Evolutionary conservation across 1,140 invertebrate species (phyloP).

Genomic region (Drosophila setifemur): DNA sequence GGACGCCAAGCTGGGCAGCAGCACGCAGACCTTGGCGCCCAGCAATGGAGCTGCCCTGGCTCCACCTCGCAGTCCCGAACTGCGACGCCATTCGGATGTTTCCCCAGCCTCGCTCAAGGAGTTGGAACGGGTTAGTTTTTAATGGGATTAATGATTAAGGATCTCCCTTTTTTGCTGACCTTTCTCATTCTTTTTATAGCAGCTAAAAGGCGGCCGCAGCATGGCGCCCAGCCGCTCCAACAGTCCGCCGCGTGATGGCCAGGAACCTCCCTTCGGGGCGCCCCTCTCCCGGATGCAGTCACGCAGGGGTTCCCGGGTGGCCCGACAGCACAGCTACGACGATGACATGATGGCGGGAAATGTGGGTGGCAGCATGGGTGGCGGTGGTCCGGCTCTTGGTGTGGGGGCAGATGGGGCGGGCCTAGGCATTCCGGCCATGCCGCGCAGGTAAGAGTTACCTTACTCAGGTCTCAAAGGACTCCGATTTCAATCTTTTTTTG

Average conservation of each 20-base stretch:
- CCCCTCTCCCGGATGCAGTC: conserved; percentile 82
- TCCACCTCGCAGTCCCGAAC: conserved; percentile 90
- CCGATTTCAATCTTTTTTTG: too few relatives aligned
- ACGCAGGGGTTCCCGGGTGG: conserved; percentile 86
- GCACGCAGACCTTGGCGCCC: conserved; percentile 82
- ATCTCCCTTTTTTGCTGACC: too few relatives aligned
- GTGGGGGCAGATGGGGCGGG: conserved; percentile 82
- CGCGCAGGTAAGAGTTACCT: conserved; percentile 85
- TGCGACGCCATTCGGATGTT: conserved; percentile 91
- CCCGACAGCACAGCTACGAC: conserved; percentile 91
- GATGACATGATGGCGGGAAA: conserved; percentile 86
- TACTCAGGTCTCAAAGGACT: too few relatives aligned
- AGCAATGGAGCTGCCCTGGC: conserved; percentile 85
- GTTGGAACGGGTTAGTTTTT: conserved; percentile 89
- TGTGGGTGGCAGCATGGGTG: conserved; percentile 83
- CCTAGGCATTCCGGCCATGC: conserved; percentile 87
- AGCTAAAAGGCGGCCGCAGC: conserved; percentile 83
- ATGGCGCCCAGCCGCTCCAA: conserved; percentile 83
- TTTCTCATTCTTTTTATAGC: conserved; percentile 42
- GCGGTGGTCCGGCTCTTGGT: conserved; percentile 83
- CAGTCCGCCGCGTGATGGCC: conserved; percentile 82
- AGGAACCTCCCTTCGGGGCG: conserved; percentile 70
- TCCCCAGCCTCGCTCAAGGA: conserved; percentile 92
- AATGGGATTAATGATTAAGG: too few relatives aligned
- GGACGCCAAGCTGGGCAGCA: conserved; percentile 88